Percentiles rank a stretch among this genome's conserved stretches.
Conservation (phyloP, 1,140 invertebrate species). For the Cyrtorhinus lividipennis region DNA sequence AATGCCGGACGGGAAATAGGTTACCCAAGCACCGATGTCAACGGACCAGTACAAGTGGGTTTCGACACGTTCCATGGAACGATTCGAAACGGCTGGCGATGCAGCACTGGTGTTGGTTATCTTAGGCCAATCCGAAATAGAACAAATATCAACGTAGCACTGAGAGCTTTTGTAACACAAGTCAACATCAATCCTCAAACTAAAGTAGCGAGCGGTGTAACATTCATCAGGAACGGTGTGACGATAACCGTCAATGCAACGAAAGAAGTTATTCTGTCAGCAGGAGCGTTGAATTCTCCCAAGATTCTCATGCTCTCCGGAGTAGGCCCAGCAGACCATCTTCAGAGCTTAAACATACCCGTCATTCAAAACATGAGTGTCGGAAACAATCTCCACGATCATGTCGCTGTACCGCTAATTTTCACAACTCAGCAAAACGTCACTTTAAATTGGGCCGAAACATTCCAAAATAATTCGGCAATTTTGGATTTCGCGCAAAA, state of each 20-base stretch:
- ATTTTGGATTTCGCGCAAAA: slow-evolving; percentile 3
- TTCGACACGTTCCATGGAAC: slow-evolving; percentile 44
- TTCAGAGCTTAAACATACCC: slow-evolving; percentile 48
- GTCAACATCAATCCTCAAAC: slow-evolving; percentile 44
- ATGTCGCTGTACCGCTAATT: slow-evolving; percentile 47
- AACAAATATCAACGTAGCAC: slow-evolving; percentile 53
- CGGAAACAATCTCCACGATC: slow-evolving; percentile 66
- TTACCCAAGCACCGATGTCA: slow-evolving; percentile 44
- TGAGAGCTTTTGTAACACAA: slow-evolving; percentile 46
- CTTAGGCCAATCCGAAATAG: slow-evolving; percentile 38
- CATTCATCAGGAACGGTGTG: slow-evolving; percentile 40
- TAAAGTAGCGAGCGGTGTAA: slow-evolving; percentile 46
- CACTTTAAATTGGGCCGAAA: slow-evolving; percentile 41
- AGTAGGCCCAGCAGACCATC: slow-evolving; percentile 49
- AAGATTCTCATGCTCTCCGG: slow-evolving; percentile 61
- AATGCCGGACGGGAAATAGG: slow-evolving; percentile 39
- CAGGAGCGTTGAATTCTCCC: slow-evolving; percentile 49
- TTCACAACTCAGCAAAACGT: slow-evolving; percentile 30
- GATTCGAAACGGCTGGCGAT: slow-evolving; percentile 42
- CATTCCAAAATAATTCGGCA: background rate
- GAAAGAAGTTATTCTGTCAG: slow-evolving; percentile 53
- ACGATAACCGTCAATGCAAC: slow-evolving; percentile 34
- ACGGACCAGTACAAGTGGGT: slow-evolving; percentile 49
- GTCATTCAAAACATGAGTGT: slow-evolving; percentile 50
- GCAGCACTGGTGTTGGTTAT: slow-evolving; percentile 46